A percentile compares a stretch with the other conserved stretches of the same genome.
These are phyloP conservation scores for Rhinella marina DNA, from an alignment of 2,797 vertebrate species.

Conservation along the genomic window DNA sequence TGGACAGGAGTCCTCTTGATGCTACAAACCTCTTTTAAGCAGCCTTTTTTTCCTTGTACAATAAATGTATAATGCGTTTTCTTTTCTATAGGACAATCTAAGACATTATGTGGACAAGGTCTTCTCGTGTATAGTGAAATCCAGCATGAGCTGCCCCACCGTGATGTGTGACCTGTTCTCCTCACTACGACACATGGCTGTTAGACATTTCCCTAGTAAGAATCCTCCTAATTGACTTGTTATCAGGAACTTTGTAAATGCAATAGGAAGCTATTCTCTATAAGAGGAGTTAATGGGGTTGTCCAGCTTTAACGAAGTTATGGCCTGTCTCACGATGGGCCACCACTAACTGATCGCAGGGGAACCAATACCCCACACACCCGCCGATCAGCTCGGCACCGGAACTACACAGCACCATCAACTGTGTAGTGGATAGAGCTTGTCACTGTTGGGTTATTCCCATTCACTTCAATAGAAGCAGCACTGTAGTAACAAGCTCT, in stretches of 20 bases:
- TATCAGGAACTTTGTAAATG: neutral
- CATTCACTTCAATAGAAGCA: too few relatives aligned
- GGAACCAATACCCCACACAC: too few relatives aligned
- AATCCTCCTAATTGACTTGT: slow-evolving; percentile 33
- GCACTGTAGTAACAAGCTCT: too few relatives aligned
- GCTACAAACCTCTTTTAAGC: neutral
- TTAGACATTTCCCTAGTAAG: slow-evolving; percentile 93
- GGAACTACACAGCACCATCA: too few relatives aligned
- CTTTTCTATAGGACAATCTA: slow-evolving; percentile 89
- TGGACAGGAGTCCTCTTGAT: neutral
- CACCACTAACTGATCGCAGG: too few relatives aligned
- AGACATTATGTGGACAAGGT: slow-evolving; percentile 95
- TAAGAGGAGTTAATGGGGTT: neutral
- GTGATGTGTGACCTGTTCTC: slow-evolving; percentile 97
- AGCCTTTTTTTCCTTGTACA: neutral
- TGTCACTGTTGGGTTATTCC: too few relatives aligned
- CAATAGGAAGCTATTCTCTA: neutral
- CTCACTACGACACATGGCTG: slow-evolving; percentile 90
- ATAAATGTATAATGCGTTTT: slow-evolving; percentile 52
- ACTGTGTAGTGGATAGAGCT: too few relatives aligned
- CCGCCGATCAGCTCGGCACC: too few relatives aligned
- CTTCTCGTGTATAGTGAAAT: slow-evolving; percentile 91
- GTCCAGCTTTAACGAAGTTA: too few relatives aligned
- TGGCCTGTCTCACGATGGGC: too few relatives aligned
- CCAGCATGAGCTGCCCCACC: slow-evolving; percentile 94